Base-by-base conservation (phyloP, 92 coral and sea anemone genomes). In the Umimayanthus kanabou region DNA sequence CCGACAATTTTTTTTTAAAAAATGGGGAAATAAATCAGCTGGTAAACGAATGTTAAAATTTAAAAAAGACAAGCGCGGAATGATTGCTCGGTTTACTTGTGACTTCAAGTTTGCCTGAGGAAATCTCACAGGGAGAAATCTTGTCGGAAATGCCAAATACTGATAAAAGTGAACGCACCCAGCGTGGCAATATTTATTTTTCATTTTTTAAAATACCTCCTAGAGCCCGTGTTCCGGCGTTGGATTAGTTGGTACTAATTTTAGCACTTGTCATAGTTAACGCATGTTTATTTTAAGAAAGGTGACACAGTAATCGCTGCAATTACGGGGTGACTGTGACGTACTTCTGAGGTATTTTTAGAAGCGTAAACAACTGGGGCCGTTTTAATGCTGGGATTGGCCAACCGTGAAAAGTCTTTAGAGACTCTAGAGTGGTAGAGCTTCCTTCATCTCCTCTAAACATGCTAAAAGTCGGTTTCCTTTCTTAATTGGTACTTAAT, bases 101-200 rank as follows among this genome's bases (percentile, higher is more conserved):
- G 39, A 71, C 9, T 33, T 71, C 76, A 75, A 37, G 58, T 70
- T 80, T 80, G 4, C 37, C 72, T 33, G 70, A 57, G 70, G 78
- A 66, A 82, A 64, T 65, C 39, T 83, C 87, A 70, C 87, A 72
- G 55, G 28, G 58, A 49, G 78, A 83, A n/a, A 25, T 49, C 43
- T 26, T 26, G 87, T 45, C 87, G 78, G 87, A 83, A 83, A 83
- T 83, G 10, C 78, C 87, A 70, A 40, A 81, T 74, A n/a, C 72
- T 61, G 26, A 40, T 15, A 39, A 47, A 37, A 45, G 10, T 22
- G 66, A 28, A 71, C 53, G 30, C 66, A 9, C 79, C 78, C 40
- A 45, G 26, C n/a, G 45, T 43, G 29, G 20, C 42, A 71, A 47
- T 70, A 70, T 83, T 83, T 81, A 47, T 83, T 83, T 83, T 45